Base-by-base conservation (phyloP, 2,797 vertebrate genomes). In the Buceros bicornis region DNA sequence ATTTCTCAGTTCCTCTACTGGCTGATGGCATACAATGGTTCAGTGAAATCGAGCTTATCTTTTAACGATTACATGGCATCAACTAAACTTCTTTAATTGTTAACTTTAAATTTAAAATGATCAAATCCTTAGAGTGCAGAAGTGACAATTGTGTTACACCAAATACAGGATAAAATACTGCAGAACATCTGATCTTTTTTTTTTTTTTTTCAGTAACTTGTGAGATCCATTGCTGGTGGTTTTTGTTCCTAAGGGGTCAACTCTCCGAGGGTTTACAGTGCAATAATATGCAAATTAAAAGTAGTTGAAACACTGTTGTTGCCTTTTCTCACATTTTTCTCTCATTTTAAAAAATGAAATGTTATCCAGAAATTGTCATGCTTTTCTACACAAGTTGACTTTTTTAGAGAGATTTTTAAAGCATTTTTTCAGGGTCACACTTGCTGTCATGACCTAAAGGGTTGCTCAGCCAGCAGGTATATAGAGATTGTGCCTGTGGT, bases 91-190 rank as follows among this genome's bases (percentile, higher is more conserved):
- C 45, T 29, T 71, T 6, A 61, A 71, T 29, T 62, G 29, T 28
- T 67, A 26, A 13, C 33, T 93, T 86, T 42, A 37, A 19, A 20
- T 47, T 43, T 54, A n/a, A 53, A 66, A 8, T 73, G 13, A 25
- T 51, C 10, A 26, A 7, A 18, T 86, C 50, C 28, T 57, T 58
- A 20, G 21, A n/a, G 17, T 42, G 24, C 25, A 54, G 24, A 16
- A 71, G 25, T 0, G 0, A 21, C 35, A 37, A 18, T 69, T 73
- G 7, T 28, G 6, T 54, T 64, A 10, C 5, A 69, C 16, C 11
- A 78, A 28, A 40, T 4, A 70, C 53, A 66, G 31, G 20, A 13
- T 51, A 61, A 86, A 83, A 57, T 33, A 11, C 13, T 21, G 11
- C 33, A 62, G 21, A 45, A 80, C 62, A 70, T 22, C 16, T 60